Base-by-base conservation (phyloP, 2,888 invertebrate species). In the Drosophila silvestris region DNA sequence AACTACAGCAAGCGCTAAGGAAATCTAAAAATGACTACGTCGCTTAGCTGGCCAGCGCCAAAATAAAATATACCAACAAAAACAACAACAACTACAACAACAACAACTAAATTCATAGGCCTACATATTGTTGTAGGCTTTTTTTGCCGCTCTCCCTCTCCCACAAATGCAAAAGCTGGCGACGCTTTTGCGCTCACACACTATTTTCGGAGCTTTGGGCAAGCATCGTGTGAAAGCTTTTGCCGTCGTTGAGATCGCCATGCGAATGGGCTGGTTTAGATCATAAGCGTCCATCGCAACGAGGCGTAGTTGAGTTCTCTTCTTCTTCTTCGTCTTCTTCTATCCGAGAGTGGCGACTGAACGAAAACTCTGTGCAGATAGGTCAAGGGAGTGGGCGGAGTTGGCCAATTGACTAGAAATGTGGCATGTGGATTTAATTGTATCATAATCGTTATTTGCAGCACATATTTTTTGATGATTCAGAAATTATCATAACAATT, bases 171-270 rank as follows among this genome's bases (percentile, higher is more conserved):
- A 79, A 79, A 79, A 73, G 66, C 64, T 35, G 16, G 35, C 54
- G 56, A 30, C 50, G 22, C 35, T 30, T 57, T 52, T 26, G 28
- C 39, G 30, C 70, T 65, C 70, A 79, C 82, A 70, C 85, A 84
- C 72, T 71, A 26, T 73, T 56, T n/a, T 26, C 47, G 9, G 32
- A 87, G 89, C 87, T 85, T 70, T 37, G 54, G 37, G 64, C 83
- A 72, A 67, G 61, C 70, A 58, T 22, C 44, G 33, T 61, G 35
- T 26, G 26, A 41, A 51, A 68, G 88, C 83, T 90, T 70, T 76
- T 71, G 66, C 77, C 63, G 62, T 62, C 30, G 16, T 33, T 30
- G 51, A 47, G 81, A 81, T 78, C 81, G 35, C 37, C 64, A 61
- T 64, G 76, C 53, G 66, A 51, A 33, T 39, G 6, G 9, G 12